A percentile compares a stretch with the other conserved stretches of the same genome.
Evolutionary conservation across 1,140 invertebrate genomes (phyloP).

Genomic region (Drosophila rhopaloa): DNA sequence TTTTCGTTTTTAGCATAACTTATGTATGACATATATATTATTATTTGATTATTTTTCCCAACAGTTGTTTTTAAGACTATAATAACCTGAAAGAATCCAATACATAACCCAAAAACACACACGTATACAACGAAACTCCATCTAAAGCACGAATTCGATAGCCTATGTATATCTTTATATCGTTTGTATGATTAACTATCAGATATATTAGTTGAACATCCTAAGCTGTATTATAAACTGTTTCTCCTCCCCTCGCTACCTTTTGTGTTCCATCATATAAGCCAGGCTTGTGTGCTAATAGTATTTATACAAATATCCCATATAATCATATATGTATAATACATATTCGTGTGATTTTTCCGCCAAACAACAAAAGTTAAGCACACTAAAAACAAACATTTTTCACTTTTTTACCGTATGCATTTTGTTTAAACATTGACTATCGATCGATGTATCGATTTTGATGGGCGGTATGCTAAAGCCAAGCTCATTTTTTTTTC

Average conservation of each 20-base stretch:
- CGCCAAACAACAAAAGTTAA: slow-evolving; percentile 22
- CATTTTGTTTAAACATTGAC: slow-evolving; percentile 44
- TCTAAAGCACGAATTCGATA: slow-evolving; percentile 59
- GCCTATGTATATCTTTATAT: slow-evolving; percentile 39
- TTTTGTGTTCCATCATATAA: slow-evolving; percentile 46
- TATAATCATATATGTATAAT: slow-evolving; percentile 29
- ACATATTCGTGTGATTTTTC: slow-evolving; percentile 53
- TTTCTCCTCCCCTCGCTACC: slow-evolving; percentile 34
- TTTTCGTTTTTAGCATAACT: slow-evolving; percentile 40
- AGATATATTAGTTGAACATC: slow-evolving; percentile 55
- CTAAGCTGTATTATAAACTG: slow-evolving; percentile 57
- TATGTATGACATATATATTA: slow-evolving; percentile 24
- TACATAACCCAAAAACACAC: slow-evolving; percentile 26
- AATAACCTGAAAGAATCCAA: slow-evolving; percentile 48
- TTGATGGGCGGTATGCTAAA: slow-evolving; percentile 52
- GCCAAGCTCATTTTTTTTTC: slow-evolving; percentile 29
- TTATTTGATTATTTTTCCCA: slow-evolving; percentile 28
- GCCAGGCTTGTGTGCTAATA: slow-evolving; percentile 61
- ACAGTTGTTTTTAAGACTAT: slow-evolving; percentile 55
- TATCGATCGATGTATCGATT: slow-evolving; percentile 31
- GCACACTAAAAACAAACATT: slow-evolving; percentile 46
- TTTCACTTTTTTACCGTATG: slow-evolving; percentile 46
- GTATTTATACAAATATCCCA: slow-evolving; percentile 34
- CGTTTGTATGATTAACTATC: slow-evolving; percentile 43
- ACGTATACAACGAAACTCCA: slow-evolving; percentile 47